Conservation (phyloP, 2,113 vertebrate species). For the Pyrgilauda ruficollis region DNA sequence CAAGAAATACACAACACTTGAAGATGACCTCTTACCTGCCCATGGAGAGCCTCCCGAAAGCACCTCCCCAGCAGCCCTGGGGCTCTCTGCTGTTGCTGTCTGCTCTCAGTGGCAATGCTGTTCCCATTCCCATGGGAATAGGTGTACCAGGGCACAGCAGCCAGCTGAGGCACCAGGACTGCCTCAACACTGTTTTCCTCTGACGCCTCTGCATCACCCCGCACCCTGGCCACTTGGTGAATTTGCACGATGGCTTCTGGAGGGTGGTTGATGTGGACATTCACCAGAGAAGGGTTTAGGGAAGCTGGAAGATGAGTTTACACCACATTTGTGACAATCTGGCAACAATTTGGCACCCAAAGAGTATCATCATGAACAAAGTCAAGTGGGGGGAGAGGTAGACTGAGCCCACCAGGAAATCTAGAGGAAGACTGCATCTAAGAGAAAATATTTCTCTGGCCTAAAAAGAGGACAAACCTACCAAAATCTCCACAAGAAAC, state of each 20-base stretch:
- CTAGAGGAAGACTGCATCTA: background rate
- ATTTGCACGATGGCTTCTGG: constrained; percentile 90
- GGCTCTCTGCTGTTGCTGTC: constrained; percentile 49
- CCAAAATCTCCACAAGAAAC: background rate
- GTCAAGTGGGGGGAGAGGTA: background rate
- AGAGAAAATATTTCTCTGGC: background rate
- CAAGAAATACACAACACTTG: background rate
- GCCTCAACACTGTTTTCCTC: constrained; percentile 78
- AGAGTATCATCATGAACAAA: background rate
- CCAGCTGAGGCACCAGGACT: constrained; percentile 73
- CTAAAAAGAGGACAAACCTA: background rate
- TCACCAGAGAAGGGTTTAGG: constrained; percentile 83
- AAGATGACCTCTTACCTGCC: constrained; percentile 79
- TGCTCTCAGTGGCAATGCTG: constrained; percentile 37
- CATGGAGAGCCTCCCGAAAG: constrained; percentile 84
- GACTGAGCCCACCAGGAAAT: background rate
- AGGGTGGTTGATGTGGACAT: constrained; percentile 90
- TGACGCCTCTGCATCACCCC: constrained; percentile 23
- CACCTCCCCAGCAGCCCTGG: constrained; percentile 82
- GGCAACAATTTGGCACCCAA: background rate
- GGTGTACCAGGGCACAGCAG: constrained; percentile 18
- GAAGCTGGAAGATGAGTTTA: constrained; percentile 70
- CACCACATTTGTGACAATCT: background rate
- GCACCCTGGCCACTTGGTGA: constrained; percentile 90
- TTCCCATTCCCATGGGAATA: constrained; percentile 50